Evolutionary conservation across 2,888 invertebrate genomes (phyloP).

Genomic region (Sesamia inferens): DNA sequence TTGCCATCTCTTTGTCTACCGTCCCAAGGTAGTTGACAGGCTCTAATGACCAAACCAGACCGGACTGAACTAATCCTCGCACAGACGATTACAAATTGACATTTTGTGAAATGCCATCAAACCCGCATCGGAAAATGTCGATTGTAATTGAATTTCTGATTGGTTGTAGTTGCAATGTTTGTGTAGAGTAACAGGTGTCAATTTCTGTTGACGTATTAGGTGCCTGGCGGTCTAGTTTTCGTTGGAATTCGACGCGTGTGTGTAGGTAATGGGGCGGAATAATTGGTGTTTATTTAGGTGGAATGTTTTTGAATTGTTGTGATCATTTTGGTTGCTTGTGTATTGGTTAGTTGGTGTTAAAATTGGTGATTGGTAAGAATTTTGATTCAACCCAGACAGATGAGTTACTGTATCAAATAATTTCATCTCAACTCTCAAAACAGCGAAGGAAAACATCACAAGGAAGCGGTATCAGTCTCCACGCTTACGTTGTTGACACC

Average conservation of each 20-base stretch:
- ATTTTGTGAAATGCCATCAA: slow-evolving; percentile 77
- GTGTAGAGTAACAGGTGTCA: slow-evolving; percentile 80
- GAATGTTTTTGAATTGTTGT: neutral
- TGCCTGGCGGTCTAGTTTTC: slow-evolving; percentile 15
- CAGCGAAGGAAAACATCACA: neutral
- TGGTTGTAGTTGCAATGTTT: slow-evolving; percentile 70
- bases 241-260: slow-evolving; percentile 22
- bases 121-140: slow-evolving; percentile 75
- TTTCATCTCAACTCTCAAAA: neutral
- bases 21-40: slow-evolving; percentile 35
- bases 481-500: no score
- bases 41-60: slow-evolving; percentile 41
- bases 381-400: neutral
- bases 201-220: slow-evolving; percentile 61
- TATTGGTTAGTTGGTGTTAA: neutral
- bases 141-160: slow-evolving; percentile 85
- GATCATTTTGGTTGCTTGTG: neutral
- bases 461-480: no score
- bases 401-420: neutral
- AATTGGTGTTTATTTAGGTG: slow-evolving; percentile 10
- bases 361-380: neutral
- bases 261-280: slow-evolving; percentile 7
- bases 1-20: slow-evolving; percentile 47
- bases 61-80: slow-evolving; percentile 29
- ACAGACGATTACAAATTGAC: slow-evolving; percentile 70